phyloP scores from a whole-genome alignment of 2,888 invertebrate genomes.

The Amiota minor region DNA sequence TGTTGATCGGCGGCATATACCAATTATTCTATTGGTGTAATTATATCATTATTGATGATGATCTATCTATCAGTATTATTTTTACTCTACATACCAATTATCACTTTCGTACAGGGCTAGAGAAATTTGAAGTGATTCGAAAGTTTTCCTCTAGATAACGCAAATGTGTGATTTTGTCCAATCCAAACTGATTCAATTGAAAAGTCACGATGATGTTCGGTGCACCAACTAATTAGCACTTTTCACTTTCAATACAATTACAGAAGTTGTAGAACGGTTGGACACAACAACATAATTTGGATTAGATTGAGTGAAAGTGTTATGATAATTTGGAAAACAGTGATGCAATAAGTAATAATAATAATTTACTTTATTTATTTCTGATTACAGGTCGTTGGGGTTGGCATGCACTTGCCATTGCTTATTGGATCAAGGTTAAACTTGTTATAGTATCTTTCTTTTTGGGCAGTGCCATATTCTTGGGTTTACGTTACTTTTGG shows the following conservation, averaged over 20 bases:
- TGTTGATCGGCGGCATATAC: not conserved
- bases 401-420: constrained; percentile 65
- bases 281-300: constrained; percentile 24
- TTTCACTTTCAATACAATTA: constrained; percentile 66
- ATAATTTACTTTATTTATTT: no score
- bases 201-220: constrained; percentile 15
- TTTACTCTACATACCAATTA: not conserved
- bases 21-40: no score
- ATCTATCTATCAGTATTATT: not conserved
- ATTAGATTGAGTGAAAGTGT: constrained; percentile 47
- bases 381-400: constrained; percentile 52
- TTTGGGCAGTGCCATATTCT: constrained; percentile 69
- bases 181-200: constrained; percentile 40
- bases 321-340: constrained; percentile 26
- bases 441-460: constrained; percentile 70
- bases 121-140: constrained; percentile 27
- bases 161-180: constrained; percentile 12
- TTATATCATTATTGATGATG: no score
- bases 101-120: constrained; percentile 3
- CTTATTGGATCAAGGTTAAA: constrained; percentile 72
- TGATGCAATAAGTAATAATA: constrained; percentile 38
- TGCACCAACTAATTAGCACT: constrained; percentile 62
- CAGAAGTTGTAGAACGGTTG: not conserved
- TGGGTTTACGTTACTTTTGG: constrained; percentile 67
- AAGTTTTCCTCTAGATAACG: constrained; percentile 20